Base-by-base conservation (phyloP, 2,113 vertebrate species). In the Nasalis larvatus region DNA sequence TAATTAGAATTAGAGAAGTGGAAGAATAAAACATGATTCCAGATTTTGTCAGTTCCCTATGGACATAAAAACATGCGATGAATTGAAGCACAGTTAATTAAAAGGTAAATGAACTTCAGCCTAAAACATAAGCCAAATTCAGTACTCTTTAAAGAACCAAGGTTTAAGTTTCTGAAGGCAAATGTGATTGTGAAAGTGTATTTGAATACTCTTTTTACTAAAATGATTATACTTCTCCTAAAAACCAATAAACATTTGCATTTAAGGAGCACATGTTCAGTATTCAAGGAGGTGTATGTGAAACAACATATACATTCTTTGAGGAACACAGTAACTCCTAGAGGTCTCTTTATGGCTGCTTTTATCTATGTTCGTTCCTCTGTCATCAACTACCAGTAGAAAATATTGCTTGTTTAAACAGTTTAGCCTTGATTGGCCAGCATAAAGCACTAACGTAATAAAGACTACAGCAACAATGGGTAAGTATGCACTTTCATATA, bases 1-100 rank as follows among this genome's bases (percentile, higher is more conserved):
- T 93, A 95, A 95, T 95, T 81, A 94, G 42, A 93, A 84, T 7
- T 74, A 21, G 69, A 90, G n/a, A 96, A 92, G 52, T 68, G 20
- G 69, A 92, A 85, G 35, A 92, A 86, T 7, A 94, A 89, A 91
- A 87, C 14, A 69, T 86, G 60, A 78, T 91, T 78, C 58, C 37
- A 81, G 73, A 45, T 77, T 91, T 89, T 89, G 54, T 73, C 56
- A 88, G 86, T 60, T 83, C 84, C 71, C 80, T 35, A 3, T 74
- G 40, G 90, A 40, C 32, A 71, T 54, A 84, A 92, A 86, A 63
- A 23, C 49, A 84, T 21, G n/a, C 27, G 12, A 81, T n/a, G 12
- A 14, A 74, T 47, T 58, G 35, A 91, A 83, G 30, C 10, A 69
- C 21, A 92, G 73, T 32, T 91, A 89, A 97, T 93, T 91, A 90